Conservation (phyloP, 2,888 invertebrate species). For the Candidula unifasciata region DNA sequence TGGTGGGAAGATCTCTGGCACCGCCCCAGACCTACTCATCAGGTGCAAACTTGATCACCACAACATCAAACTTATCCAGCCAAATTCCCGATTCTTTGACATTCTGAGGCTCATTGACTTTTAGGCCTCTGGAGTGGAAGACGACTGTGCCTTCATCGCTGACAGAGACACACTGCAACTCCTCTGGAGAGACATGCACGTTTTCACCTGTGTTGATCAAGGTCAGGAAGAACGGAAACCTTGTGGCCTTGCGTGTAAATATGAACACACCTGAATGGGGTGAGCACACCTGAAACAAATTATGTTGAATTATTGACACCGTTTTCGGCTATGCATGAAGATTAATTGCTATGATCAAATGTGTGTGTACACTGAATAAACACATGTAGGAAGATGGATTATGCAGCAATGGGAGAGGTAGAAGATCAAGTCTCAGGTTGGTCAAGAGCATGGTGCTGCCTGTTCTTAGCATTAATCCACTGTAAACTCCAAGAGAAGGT, state of each 20-base stretch:
- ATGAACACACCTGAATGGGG: conserved; percentile 62
- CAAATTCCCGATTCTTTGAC: conserved; percentile 36
- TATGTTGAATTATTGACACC: too few relatives aligned
- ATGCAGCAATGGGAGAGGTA: too few relatives aligned
- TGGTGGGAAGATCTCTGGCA: not conserved
- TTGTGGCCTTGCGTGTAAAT: conserved; percentile 71
- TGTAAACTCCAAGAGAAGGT: too few relatives aligned
- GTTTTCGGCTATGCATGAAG: too few relatives aligned
- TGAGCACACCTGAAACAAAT: conserved; percentile 31
- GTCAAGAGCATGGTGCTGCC: too few relatives aligned
- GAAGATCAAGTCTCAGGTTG: too few relatives aligned
- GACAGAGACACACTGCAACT: conserved; percentile 45
- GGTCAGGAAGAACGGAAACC: conserved; percentile 73
- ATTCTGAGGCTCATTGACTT: conserved; percentile 30
- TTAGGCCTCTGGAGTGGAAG: conserved; percentile 60
- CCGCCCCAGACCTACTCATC: not conserved
- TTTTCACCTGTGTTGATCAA: conserved; percentile 68
- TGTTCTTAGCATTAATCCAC: too few relatives aligned
- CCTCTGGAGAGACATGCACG: conserved; percentile 55
- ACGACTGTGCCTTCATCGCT: conserved; percentile 60
- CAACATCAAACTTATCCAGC: conserved; percentile 51
- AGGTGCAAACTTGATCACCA: conserved; percentile 53
- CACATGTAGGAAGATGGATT: too few relatives aligned
- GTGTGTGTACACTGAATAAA: too few relatives aligned
- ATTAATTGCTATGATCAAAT: too few relatives aligned